Evolutionary conservation across 64 coral and sea anemone species (phyloP).

Genomic region (Stylophora pistillata): DNA sequence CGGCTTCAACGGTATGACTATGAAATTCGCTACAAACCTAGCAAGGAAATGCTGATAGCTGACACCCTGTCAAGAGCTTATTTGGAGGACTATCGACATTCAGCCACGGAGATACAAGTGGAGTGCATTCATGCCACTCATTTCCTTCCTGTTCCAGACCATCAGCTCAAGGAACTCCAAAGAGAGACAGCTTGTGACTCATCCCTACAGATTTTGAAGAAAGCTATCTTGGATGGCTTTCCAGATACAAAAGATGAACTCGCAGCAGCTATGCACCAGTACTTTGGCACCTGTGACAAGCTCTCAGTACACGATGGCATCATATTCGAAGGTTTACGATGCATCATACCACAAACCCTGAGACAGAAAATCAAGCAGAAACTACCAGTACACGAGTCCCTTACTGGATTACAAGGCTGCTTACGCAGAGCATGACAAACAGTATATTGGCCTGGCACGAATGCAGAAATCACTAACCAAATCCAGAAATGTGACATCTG

Average conservation of each 20-base stretch:
- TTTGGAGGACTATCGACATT: neutral
- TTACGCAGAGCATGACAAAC: too few relatives aligned
- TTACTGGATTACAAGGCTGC: too few relatives aligned
- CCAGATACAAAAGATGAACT: neutral
- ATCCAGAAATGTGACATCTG: too few relatives aligned
- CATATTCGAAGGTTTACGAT: too few relatives aligned
- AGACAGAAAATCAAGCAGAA: too few relatives aligned
- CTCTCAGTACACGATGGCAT: too few relatives aligned
- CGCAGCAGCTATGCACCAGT: neutral
- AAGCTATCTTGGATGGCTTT: neutral
- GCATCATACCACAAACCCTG: too few relatives aligned
- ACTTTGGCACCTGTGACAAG: too few relatives aligned
- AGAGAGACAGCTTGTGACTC: neutral
- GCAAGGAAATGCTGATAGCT: constrained; percentile 14
- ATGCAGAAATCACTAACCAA: too few relatives aligned
- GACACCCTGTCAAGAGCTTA: constrained; percentile 25
- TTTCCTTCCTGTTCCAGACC: neutral
- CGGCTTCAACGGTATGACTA: constrained; percentile 35
- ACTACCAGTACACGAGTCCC: too few relatives aligned
- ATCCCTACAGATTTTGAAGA: neutral
- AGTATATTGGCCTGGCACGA: too few relatives aligned
- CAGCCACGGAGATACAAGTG: neutral
- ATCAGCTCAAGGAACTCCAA: neutral
- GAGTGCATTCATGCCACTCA: neutral
- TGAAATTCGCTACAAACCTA: constrained; percentile 2